These are phyloP conservation scores for Typhlichthys subterraneus DNA, from an alignment of 2,797 vertebrate genomes.

Conservation along the genomic window DNA sequence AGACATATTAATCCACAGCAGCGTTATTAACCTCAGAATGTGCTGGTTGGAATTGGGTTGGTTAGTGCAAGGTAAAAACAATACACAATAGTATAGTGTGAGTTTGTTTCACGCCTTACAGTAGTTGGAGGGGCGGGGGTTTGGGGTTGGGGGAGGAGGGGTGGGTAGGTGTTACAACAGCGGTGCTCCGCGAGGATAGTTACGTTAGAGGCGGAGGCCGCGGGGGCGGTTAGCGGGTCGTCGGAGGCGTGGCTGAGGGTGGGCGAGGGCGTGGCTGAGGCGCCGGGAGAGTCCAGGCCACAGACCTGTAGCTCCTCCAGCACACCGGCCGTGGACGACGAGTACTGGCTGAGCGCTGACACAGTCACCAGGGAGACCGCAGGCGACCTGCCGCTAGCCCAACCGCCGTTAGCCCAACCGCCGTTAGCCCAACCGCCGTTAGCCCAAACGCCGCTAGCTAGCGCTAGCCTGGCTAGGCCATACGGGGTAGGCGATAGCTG, in stretches of 20 bases:
- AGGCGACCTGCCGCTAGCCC: constrained; percentile 56
- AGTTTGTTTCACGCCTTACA: constrained; percentile 40
- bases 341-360: constrained; percentile 86
- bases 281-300: constrained; percentile 79
- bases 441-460: constrained; percentile 27
- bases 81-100: constrained; percentile 9
- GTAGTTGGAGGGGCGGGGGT: constrained; percentile 17
- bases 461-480: constrained; percentile 23
- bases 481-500: constrained; percentile 73
- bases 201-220: constrained; percentile 65
- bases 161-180: constrained; percentile 51
- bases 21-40: too few relatives aligned
- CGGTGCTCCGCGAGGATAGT: constrained; percentile 58
- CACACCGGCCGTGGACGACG: constrained; percentile 83
- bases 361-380: constrained; percentile 78
- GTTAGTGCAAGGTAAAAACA: constrained; percentile 55
- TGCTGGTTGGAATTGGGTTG: too few relatives aligned
- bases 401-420: constrained; percentile 9
- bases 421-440: constrained; percentile 23
- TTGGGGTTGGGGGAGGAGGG: constrained; percentile 2
- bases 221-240: constrained; percentile 73
- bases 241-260: constrained; percentile 86
- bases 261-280: constrained; percentile 87
- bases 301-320: constrained; percentile 88
- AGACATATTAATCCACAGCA: constrained; percentile 4